Percentiles rank a stretch among this genome's conserved stretches.
phyloP scores from a whole-genome alignment of 2,797 vertebrate genomes.

The Triplophysa yarkandensis region DNA sequence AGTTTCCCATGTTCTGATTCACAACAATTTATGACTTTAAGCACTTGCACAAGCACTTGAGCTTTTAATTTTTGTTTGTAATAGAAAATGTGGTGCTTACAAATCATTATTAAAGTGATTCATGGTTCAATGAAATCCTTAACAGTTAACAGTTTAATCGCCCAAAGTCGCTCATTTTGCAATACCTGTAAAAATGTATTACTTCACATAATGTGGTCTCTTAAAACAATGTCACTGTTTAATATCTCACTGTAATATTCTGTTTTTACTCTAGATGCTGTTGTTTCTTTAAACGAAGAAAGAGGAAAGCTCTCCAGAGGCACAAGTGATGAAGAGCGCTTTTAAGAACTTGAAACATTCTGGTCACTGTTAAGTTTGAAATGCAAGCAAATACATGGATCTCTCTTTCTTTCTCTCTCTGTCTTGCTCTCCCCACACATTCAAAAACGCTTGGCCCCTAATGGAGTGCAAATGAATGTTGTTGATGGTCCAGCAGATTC shows the following conservation, averaged over 20 bases:
- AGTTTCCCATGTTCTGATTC: too few relatives aligned
- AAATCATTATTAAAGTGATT: too few relatives aligned
- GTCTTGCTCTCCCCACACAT: conserved; percentile 52
- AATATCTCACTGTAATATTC: conserved; percentile 12
- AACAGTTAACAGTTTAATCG: too few relatives aligned
- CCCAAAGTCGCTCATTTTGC: too few relatives aligned
- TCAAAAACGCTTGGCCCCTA: conserved; percentile 61
- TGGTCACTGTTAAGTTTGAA: conserved; percentile 82
- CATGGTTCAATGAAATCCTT: too few relatives aligned
- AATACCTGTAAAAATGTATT: too few relatives aligned
- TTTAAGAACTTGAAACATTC: conserved; percentile 79
- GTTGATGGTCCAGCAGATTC: conserved; percentile 74
- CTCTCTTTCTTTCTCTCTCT: conserved; percentile 19
- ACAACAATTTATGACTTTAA: too few relatives aligned
- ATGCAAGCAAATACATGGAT: conserved; percentile 74
- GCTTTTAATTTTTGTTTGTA: too few relatives aligned
- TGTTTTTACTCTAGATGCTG: conserved; percentile 89
- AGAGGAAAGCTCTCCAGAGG: conserved; percentile 96
- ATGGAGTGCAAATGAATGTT: conserved; percentile 72
- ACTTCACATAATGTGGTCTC: too few relatives aligned
- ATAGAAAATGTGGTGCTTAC: too few relatives aligned
- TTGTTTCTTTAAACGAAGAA: conserved; percentile 98
- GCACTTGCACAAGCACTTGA: too few relatives aligned
- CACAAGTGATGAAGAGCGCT: conserved; percentile 90
- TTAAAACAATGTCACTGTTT: too few relatives aligned